Evolutionary conservation across 2,113 vertebrate genomes (phyloP), one percentile per base, ranked within the genome.

Genomic region (Apus apus): DNA sequence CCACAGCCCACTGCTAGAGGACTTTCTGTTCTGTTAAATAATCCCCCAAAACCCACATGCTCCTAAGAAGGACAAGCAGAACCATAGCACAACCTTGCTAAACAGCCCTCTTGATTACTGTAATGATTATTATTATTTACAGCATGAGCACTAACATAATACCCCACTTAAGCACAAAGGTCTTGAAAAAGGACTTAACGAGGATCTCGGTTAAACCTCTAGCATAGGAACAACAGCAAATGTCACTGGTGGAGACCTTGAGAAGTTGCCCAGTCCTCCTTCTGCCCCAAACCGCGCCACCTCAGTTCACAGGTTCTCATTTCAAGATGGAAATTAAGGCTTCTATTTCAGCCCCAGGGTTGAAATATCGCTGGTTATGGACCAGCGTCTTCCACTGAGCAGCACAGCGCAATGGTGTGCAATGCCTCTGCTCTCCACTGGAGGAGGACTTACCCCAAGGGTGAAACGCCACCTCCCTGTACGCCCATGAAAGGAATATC

Each of bases 1-100:
- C 71, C 90, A 88, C 83, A 92, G 83, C 26, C 57, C 53, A 22
- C 85, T 86, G 72, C 83, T 74, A 80, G 38, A 80, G 86, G 50
- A 96, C 93, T 90, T 75, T 61, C 43, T 89, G 94, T 94, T 57
- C 83, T 57, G 34, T 81, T 78, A 68, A 56, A 58, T 45, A 27
- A 11, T 11, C 9, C 15, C 13, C 2, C 5, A 13, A 81, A 50
- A 84, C 26, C 72, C 70, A 85, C 72, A 67, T 43, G 18, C 46
- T 46, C 32, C 29, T 17, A 70, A 85, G 43, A 58, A 89, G 36
- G 50, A 75, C 62, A 85, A 78, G 71, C n/a, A 86, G n/a, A 60
- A 62, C 65, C 84, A 89, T 18, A 76, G 71, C 13, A 36, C 48
- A 85, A 88, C 20, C 15, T 60, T 86, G 79, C 38, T 75, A 11